Conservation (phyloP, 2,888 invertebrate genomes). For the Lordiphosa andalusiaca region DNA sequence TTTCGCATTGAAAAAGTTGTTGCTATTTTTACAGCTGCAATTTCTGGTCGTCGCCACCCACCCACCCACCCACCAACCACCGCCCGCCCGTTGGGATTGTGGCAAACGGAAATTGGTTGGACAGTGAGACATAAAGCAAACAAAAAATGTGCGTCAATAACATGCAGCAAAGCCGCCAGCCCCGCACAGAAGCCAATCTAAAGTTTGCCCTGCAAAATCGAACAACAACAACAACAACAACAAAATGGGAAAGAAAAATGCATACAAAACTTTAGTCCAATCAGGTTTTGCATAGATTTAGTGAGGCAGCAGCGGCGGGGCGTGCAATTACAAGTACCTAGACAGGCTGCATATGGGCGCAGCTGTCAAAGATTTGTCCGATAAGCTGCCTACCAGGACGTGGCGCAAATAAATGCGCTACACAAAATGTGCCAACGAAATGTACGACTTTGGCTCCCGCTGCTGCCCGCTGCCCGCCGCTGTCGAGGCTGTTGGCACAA, state of each 20-base stretch:
- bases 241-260: conserved; percentile 5
- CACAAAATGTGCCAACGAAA: conserved; percentile 10
- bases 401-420: conserved; percentile 46
- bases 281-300: conserved; percentile 45
- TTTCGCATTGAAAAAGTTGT: conserved; percentile 58
- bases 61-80: neutral
- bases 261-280: conserved; percentile 39
- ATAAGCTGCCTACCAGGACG: conserved; percentile 34
- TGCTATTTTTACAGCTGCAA: conserved; percentile 14
- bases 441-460: conserved; percentile 8
- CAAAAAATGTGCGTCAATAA: conserved; percentile 63
- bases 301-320: conserved; percentile 3
- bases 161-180: conserved; percentile 34
- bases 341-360: conserved; percentile 52
- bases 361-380: conserved; percentile 59
- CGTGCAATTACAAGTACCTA: conserved; percentile 37
- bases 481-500: conserved; percentile 34
- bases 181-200: conserved; percentile 58
- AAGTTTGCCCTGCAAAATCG: conserved; percentile 39
- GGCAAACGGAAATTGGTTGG: conserved; percentile 66
- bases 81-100: conserved; percentile 38
- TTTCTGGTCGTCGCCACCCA: conserved; percentile 1
- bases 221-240: neutral
- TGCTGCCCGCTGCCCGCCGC: conserved; percentile 1
- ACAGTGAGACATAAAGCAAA: conserved; percentile 65